These are phyloP conservation scores for Vannuccia rotundouncinata DNA, from an alignment of 2,888 invertebrate genomes.

Conservation along the genomic window DNA sequence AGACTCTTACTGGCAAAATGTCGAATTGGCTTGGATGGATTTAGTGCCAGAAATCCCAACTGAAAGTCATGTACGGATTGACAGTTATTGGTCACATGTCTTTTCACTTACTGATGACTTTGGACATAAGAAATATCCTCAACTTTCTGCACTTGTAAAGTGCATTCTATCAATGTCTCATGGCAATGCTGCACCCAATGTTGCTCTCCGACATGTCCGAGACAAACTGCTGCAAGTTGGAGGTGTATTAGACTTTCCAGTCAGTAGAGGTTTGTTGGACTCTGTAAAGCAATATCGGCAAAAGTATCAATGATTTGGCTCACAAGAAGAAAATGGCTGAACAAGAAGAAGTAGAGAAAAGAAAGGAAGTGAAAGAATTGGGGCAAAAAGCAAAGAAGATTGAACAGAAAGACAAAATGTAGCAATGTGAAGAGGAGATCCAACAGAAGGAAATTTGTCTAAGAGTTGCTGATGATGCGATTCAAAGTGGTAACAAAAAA, in stretches of 20 bases:
- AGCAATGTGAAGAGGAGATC: too few relatives aligned
- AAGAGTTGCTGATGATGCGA: too few relatives aligned
- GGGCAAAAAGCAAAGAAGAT: too few relatives aligned
- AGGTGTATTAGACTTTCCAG: slow-evolving; percentile 12
- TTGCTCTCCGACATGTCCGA: neutral
- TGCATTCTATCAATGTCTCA: neutral
- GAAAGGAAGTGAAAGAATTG: too few relatives aligned
- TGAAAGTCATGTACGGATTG: too few relatives aligned
- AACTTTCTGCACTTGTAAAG: neutral
- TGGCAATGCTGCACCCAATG: neutral
- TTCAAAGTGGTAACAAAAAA: neutral
- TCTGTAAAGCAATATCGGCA: slow-evolving; percentile 7
- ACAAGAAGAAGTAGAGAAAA: neutral
- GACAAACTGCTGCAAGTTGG: slow-evolving; percentile 14
- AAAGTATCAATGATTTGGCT: too few relatives aligned
- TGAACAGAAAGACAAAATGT: too few relatives aligned
- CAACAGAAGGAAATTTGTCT: too few relatives aligned
- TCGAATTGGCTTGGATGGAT: too few relatives aligned
- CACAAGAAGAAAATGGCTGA: too few relatives aligned
- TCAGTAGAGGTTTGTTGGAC: slow-evolving; percentile 4
- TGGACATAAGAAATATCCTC: neutral
- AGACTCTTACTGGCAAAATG: slow-evolving; percentile 2
- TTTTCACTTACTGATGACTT: neutral
- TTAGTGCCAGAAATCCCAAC: too few relatives aligned
- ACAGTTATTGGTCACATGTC: neutral